phyloP scores from a whole-genome alignment of 2,888 invertebrate species.

The Gryllus longicercus region DNA sequence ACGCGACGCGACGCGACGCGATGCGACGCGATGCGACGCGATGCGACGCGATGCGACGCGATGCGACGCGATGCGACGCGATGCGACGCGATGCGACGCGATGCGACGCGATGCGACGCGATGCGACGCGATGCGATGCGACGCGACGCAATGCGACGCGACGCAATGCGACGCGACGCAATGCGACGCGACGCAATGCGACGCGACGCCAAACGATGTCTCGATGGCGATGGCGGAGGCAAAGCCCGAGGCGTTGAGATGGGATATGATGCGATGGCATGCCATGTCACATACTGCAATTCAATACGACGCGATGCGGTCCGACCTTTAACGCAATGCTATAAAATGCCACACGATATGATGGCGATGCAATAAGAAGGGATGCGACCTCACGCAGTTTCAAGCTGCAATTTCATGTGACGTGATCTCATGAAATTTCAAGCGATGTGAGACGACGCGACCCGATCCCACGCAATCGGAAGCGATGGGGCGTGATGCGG shows the following conservation, averaged over 20 bases:
- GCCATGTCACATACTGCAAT: background rate
- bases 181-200: background rate
- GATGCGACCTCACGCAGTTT: too few relatives aligned
- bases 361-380: too few relatives aligned
- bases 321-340: too few relatives aligned
- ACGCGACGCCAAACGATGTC: background rate
- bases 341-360: too few relatives aligned
- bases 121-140: background rate
- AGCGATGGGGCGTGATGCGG: too few relatives aligned
- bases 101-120: background rate
- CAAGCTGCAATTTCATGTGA: too few relatives aligned
- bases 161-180: background rate
- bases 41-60: background rate
- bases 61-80: background rate
- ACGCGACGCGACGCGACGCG: background rate
- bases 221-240: background rate
- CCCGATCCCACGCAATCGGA: too few relatives aligned
- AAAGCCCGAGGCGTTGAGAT: background rate
- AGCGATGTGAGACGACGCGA: too few relatives aligned
- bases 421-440: too few relatives aligned
- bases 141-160: background rate
- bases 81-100: background rate
- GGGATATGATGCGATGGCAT: background rate
- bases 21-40: background rate
- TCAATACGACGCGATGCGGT: too few relatives aligned